phyloP scores from a whole-genome alignment of 2,113 vertebrate genomes.

The Ptychochromis oligacanthus region DNA sequence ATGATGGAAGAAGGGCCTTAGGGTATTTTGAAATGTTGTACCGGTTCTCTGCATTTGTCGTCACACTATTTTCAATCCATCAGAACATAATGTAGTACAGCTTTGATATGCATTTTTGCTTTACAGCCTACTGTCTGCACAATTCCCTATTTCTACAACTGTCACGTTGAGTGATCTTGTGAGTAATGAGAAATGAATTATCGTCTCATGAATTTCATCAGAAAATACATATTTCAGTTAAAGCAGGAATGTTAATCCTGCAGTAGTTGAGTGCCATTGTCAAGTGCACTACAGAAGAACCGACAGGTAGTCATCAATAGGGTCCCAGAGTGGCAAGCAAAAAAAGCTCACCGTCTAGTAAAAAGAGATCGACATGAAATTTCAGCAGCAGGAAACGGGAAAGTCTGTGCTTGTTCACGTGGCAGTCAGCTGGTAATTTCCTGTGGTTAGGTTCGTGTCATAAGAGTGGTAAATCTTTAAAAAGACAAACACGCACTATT shows the following conservation, averaged over 20 bases:
- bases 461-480: neutral
- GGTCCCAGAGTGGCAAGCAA: neutral
- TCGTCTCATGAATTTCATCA: constrained; percentile 15
- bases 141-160: neutral
- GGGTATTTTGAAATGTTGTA: constrained; percentile 24
- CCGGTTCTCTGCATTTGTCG: neutral
- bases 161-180: neutral
- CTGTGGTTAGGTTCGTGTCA: neutral
- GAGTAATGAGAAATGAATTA: constrained; percentile 27
- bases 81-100: neutral
- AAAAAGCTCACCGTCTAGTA: neutral
- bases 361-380: neutral
- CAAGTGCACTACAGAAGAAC: neutral
- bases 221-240: neutral
- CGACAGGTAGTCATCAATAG: neutral
- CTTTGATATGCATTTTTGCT: constrained; percentile 10
- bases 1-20: constrained; percentile 16
- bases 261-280: neutral
- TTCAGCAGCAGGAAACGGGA: neutral
- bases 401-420: neutral
- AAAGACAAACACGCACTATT: neutral
- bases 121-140: constrained; percentile 2
- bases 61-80: neutral
- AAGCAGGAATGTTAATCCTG: neutral
- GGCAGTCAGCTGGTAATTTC: neutral